Percentiles rank a stretch among this genome's conserved stretches.
Conservation (phyloP, 2,888 invertebrate species). For the Aphidius colemani region DNA sequence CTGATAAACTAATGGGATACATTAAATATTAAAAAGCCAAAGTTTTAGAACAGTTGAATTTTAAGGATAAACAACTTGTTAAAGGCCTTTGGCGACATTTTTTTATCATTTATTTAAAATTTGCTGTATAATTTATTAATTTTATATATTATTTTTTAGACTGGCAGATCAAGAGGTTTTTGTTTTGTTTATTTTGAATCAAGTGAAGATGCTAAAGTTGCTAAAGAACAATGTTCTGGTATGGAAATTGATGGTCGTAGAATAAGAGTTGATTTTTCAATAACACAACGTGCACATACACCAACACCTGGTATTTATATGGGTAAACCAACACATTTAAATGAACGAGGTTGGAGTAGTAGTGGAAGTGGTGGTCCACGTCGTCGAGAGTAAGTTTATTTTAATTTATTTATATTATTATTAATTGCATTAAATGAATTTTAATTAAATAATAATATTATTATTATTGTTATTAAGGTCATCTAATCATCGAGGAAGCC, state of each 20-base stretch:
- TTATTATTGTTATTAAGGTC: slow-evolving; percentile 48
- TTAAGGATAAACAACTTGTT: slow-evolving; percentile 46
- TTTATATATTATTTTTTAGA: slow-evolving; percentile 64
- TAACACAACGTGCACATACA: slow-evolving; percentile 94
- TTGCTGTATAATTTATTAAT: too few relatives aligned
- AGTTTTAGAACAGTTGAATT: slow-evolving; percentile 54
- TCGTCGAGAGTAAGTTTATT: slow-evolving; percentile 66
- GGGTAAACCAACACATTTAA: slow-evolving; percentile 82
- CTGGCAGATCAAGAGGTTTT: slow-evolving; percentile 93
- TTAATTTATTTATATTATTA: slow-evolving; percentile 3
- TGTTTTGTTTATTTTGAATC: slow-evolving; percentile 93
- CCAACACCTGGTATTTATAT: slow-evolving; percentile 97
- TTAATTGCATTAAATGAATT: neutral
- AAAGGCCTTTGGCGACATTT: slow-evolving; percentile 57
- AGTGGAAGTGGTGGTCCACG: slow-evolving; percentile 43
- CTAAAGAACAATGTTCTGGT: slow-evolving; percentile 91
- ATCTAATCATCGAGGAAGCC: slow-evolving; percentile 64
- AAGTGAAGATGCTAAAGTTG: slow-evolving; percentile 86
- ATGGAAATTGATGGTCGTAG: slow-evolving; percentile 92
- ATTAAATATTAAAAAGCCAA: slow-evolving; percentile 36
- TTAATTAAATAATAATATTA: neutral
- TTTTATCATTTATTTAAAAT: slow-evolving; percentile 15
- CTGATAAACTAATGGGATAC: slow-evolving; percentile 22
- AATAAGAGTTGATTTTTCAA: slow-evolving; percentile 94
- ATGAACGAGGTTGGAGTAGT: slow-evolving; percentile 49